Conservation (phyloP, 2,888 invertebrate species). For the Lamproptera curius region DNA sequence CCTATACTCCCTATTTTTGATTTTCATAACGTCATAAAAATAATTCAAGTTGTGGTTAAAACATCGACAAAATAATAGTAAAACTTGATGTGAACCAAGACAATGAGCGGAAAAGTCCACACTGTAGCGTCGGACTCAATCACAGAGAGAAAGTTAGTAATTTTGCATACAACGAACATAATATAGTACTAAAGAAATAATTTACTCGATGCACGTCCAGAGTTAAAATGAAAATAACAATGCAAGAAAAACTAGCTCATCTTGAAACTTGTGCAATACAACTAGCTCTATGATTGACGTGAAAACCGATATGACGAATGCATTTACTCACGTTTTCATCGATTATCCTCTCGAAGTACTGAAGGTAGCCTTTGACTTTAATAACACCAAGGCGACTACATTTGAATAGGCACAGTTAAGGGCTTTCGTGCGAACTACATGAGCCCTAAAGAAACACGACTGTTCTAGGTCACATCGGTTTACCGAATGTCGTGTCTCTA, state of each 20-base stretch:
- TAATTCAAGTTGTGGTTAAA: too few relatives aligned
- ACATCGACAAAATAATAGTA: too few relatives aligned
- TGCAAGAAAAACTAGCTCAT: constrained; percentile 23
- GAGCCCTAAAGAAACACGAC: constrained; percentile 70
- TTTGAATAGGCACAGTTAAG: constrained; percentile 72
- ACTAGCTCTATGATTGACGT: constrained; percentile 19
- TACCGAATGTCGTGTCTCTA: constrained; percentile 44
- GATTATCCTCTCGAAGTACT: constrained; percentile 67
- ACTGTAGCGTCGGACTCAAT: constrained; percentile 11
- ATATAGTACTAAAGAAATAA: too few relatives aligned
- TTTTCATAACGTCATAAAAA: too few relatives aligned
- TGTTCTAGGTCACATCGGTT: constrained; percentile 65
- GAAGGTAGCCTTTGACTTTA: constrained; percentile 52
- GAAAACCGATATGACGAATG: constrained; percentile 16
- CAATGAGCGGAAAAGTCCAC: constrained; percentile 18
- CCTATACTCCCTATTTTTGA: not conserved
- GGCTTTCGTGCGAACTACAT: constrained; percentile 75
- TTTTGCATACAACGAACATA: too few relatives aligned
- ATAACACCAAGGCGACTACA: constrained; percentile 71
- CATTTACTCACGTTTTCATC: constrained; percentile 67
- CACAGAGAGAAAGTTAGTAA: constrained; percentile 31
- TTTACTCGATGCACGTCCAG: too few relatives aligned
- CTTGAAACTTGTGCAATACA: constrained; percentile 51
- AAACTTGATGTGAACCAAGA: too few relatives aligned
- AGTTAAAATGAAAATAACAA: too few relatives aligned